Conservation (phyloP, 2,113 vertebrate species). For the Acinonyx jubatus region DNA sequence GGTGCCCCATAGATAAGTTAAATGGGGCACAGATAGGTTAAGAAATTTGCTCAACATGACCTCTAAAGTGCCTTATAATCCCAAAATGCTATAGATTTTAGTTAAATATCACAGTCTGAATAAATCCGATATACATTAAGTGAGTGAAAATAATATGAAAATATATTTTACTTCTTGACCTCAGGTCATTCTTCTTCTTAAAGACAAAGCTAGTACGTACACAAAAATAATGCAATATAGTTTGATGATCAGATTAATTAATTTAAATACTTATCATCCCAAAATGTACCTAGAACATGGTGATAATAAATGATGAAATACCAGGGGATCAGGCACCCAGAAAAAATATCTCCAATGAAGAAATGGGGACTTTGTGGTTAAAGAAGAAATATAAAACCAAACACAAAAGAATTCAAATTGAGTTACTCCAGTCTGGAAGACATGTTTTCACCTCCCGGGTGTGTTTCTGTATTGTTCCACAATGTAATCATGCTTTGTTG, state of each 20-base stretch:
- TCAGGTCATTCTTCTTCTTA: neutral
- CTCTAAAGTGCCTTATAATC: neutral
- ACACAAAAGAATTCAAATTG: neutral
- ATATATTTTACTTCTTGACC: constrained; percentile 28
- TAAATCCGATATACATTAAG: neutral
- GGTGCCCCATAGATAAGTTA: neutral
- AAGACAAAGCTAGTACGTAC: neutral
- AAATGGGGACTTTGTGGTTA: neutral
- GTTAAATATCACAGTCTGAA: neutral
- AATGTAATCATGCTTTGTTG: neutral
- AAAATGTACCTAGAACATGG: neutral
- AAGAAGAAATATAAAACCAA: neutral
- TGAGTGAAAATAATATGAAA: neutral
- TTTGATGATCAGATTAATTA: neutral
- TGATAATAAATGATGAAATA: neutral
- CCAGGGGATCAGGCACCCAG: neutral
- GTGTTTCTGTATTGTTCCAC: neutral
- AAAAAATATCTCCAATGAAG: neutral
- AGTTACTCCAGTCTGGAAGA: neutral
- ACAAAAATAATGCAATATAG: neutral
- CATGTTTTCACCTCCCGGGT: neutral
- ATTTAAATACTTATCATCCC: neutral
- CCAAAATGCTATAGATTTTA: neutral
- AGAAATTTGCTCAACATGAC: neutral
- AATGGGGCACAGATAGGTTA: neutral